Base-by-base conservation (phyloP, 92 coral and sea anemone species). In the Actinostola sp. region DNA sequence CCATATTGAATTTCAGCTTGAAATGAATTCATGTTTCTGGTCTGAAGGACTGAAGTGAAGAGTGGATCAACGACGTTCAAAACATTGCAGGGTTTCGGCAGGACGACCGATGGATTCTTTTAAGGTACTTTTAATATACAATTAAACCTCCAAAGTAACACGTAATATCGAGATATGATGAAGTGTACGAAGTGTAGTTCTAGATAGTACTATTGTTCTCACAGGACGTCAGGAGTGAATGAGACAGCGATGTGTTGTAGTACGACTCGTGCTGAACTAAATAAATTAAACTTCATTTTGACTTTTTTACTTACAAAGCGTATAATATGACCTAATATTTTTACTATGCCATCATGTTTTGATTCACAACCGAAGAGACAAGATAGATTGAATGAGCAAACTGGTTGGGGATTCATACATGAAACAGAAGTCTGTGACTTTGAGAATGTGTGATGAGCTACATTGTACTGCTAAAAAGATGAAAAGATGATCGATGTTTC, bases 1-100 rank as follows among this genome's bases (percentile, higher is more conserved):
- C 12, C 34, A 52, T 68, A 68, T 68, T 68, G 62, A 51, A 68
- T 68, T 55, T 27, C 74, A 68, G 20, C 27, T 17, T 27, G 36
- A 27, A 17, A 21, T 57, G 63, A 30, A 30, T 27, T 27, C 29
- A 57, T 27, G 27, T 21, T 57, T 53, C 4, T 23, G 31, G 17
- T 19, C 8, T 10, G 59, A 16, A 21, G 39, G 36, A 4, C 4
- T 4, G 6, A 36, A 11, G 42, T 11, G 1, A 38, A 53, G 31
- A 20, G 24, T 16, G 39, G 74, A 50, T 68, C 74, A 68, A 21
- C 43, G 73, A 33, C 46, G 59, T 30, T 48, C 58, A 66, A 66
- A 66, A 66, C 27, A 48, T 66, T 46, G 44, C 9, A 30, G 41
- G 43, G 21, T 44, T 66, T 33, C 20, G 14, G 24, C 17, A 53